A percentile compares a stretch with the other conserved stretches of the same genome.
These are phyloP conservation scores for Procavia capensis DNA, from an alignment of 2,113 vertebrate species.

Conservation along the genomic window DNA sequence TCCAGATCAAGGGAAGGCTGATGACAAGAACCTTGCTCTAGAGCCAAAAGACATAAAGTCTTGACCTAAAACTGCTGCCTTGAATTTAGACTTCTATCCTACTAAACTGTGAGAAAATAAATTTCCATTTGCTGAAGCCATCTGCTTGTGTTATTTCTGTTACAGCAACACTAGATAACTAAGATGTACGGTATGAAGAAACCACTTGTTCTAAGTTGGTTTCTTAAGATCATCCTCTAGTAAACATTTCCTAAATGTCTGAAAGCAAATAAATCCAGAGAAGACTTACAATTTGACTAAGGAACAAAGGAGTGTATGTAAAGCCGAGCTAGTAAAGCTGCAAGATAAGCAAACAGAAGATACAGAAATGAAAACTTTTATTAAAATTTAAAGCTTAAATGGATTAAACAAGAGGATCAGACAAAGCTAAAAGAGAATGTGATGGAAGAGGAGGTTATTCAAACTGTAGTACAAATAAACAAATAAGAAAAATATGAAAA, in stretches of 20 bases:
- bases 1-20: too few species aligned
- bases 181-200: neutral
- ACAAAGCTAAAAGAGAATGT: neutral
- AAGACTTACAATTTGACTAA: neutral
- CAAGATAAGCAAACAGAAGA: neutral
- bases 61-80: too few species aligned
- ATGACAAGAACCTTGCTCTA: too few species aligned
- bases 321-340: neutral
- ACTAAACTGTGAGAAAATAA: too few species aligned
- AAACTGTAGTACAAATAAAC: neutral
- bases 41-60: too few species aligned
- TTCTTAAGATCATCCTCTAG: neutral
- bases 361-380: neutral
- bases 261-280: neutral
- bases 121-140: too few species aligned
- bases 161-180: too few species aligned
- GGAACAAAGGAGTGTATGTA: neutral
- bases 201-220: neutral
- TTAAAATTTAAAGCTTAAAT: slow-evolving; percentile 11
- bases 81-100: too few species aligned
- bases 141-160: too few species aligned
- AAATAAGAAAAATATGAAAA: neutral
- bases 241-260: neutral
- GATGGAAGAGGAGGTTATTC: neutral
- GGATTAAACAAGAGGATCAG: neutral